Percentiles rank a stretch among this genome's conserved stretches.
Evolutionary conservation across 1,140 invertebrate genomes (phyloP).

Genomic region (Bombus difficillimus): DNA sequence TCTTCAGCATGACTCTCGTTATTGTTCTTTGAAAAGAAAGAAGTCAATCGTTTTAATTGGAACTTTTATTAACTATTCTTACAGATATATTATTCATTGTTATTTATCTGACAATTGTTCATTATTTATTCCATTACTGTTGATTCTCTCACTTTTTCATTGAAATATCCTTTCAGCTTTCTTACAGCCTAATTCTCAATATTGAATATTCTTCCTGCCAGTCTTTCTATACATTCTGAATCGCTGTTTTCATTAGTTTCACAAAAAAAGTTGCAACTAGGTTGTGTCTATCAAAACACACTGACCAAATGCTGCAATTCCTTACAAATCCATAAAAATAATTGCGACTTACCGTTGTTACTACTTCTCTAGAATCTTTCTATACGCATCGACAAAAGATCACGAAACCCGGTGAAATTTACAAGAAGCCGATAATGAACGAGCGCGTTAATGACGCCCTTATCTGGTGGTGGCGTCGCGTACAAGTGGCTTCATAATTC

Average conservation of each 20-base stretch:
- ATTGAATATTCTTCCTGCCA: background rate
- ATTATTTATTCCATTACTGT: background rate
- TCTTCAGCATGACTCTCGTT: no score
- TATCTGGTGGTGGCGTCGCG: background rate
- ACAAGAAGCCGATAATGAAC: background rate
- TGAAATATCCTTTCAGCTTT: background rate
- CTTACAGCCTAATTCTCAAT: background rate
- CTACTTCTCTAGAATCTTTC: background rate
- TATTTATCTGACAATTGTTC: background rate
- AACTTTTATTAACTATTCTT: background rate
- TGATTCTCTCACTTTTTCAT: background rate
- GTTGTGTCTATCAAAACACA: no score
- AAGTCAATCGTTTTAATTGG: background rate
- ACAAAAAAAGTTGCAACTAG: no score
- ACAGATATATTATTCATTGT: background rate
- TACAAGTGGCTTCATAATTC: slow-evolving; percentile 67
- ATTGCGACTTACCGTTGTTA: background rate
- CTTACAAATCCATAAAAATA: background rate
- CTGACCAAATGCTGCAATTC: background rate
- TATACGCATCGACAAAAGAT: background rate
- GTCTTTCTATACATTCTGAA: background rate
- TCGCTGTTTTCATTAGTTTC: no score
- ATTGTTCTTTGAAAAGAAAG: background rate
- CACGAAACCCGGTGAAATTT: background rate
- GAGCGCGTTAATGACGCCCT: background rate